Percentiles rank a stretch among this genome's conserved stretches.
Conservation (phyloP, 1,140 invertebrate genomes). For the Sminthurides bifidus region DNA sequence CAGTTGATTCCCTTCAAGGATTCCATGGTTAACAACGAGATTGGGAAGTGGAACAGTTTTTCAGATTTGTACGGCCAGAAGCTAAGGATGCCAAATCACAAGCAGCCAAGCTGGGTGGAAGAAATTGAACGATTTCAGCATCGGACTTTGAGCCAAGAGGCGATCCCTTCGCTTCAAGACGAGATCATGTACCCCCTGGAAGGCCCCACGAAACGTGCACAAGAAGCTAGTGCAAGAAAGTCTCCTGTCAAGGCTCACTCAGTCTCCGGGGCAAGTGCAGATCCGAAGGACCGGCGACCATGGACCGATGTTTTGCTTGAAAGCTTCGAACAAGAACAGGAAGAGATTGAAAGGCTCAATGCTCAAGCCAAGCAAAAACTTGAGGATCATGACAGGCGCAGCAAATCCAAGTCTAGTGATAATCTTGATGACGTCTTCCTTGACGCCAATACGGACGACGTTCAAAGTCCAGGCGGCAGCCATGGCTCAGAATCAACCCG, state of each 20-base stretch:
- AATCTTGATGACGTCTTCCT: constrained; percentile 21
- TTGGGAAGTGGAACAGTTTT: constrained; percentile 36
- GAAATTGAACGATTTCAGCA: constrained; percentile 28
- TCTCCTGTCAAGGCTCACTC: neutral
- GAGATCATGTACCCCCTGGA: no score
- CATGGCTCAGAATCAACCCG: no score
- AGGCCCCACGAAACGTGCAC: no score
- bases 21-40: constrained; percentile 21
- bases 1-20: constrained; percentile 43
- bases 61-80: constrained; percentile 31
- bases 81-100: no score
- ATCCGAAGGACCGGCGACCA: constrained; percentile 25
- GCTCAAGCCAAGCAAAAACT: constrained; percentile 5
- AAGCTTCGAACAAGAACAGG: constrained; percentile 25
- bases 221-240: neutral
- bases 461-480: neutral
- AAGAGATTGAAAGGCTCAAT: constrained; percentile 13
- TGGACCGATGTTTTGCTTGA: constrained; percentile 31
- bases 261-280: neutral
- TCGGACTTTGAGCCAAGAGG: no score
- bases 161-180: no score
- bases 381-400: neutral
- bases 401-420: neutral
- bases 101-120: constrained; percentile 30
- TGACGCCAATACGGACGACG: constrained; percentile 11